Evolutionary conservation across 2,888 invertebrate species (phyloP).

Genomic region (Drosophila kuntzei): DNA sequence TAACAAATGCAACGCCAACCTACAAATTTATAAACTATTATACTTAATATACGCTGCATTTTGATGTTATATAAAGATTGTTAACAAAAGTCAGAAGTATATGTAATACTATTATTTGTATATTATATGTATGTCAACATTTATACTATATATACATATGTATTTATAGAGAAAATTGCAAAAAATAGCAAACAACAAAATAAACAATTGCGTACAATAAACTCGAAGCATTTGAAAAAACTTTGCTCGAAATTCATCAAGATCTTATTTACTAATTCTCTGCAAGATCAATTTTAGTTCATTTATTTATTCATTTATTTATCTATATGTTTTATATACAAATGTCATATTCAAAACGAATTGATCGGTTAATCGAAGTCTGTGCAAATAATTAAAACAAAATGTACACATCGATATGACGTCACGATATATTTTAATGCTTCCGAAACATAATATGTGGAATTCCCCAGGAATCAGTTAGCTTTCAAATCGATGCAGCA

Average conservation of each 20-base stretch:
- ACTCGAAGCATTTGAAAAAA: not conserved
- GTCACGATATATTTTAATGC: not conserved
- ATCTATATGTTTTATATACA: too few species aligned
- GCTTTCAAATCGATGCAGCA: not conserved
- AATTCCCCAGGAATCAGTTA: not conserved
- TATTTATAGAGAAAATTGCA: constrained; percentile 43
- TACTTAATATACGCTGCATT: constrained; percentile 48
- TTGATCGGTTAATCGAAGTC: too few species aligned
- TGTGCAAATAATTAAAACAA: not conserved
- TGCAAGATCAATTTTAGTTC: too few species aligned
- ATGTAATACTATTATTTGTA: constrained; percentile 67
- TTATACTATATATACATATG: constrained; percentile 48
- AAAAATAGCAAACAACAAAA: constrained; percentile 32
- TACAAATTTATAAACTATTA: constrained; percentile 58
- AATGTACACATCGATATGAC: not conserved
- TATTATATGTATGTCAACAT: constrained; percentile 61
- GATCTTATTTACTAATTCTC: not conserved
- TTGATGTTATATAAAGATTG: constrained; percentile 52
- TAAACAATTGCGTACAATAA: constrained; percentile 46
- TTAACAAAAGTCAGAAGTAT: constrained; percentile 46
- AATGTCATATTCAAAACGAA: too few species aligned
- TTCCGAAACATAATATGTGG: not conserved
- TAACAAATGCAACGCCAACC: constrained; percentile 43
- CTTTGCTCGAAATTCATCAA: not conserved
- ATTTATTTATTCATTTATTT: too few species aligned